phyloP scores from a whole-genome alignment of 92 coral and sea anemone genomes.

The Parazoanthus swiftii region DNA sequence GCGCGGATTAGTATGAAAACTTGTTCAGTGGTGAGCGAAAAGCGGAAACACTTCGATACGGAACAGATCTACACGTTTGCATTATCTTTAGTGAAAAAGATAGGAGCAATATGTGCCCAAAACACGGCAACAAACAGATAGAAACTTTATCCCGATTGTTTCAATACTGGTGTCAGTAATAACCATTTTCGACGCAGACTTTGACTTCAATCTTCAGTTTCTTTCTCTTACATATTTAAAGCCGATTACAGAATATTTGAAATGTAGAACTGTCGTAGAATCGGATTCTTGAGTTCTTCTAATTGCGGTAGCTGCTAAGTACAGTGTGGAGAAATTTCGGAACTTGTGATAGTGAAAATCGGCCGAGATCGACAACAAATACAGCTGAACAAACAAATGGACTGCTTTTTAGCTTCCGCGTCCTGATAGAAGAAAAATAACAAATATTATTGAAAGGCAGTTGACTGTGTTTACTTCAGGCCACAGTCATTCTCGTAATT shows the following conservation, averaged over 20 bases:
- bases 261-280: background rate
- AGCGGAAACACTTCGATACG: background rate
- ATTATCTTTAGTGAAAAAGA: background rate
- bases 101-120: background rate
- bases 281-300: background rate
- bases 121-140: background rate
- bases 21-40: background rate
- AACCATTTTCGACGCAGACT: background rate
- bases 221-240: background rate
- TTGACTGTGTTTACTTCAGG: background rate
- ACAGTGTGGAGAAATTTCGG: background rate
- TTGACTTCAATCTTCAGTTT: background rate
- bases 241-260: background rate
- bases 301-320: background rate
- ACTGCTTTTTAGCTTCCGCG: conserved; percentile 9
- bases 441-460: too few relatives aligned
- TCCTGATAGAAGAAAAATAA: background rate
- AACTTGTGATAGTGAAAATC: too few relatives aligned
- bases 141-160: background rate
- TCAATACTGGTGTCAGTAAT: background rate
- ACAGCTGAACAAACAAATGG: background rate
- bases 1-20: background rate
- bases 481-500: background rate
- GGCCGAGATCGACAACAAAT: too few relatives aligned
- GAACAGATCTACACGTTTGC: background rate